Base-by-base conservation (phyloP, 2,113 vertebrate genomes). In the Vulpes lagopus region DNA sequence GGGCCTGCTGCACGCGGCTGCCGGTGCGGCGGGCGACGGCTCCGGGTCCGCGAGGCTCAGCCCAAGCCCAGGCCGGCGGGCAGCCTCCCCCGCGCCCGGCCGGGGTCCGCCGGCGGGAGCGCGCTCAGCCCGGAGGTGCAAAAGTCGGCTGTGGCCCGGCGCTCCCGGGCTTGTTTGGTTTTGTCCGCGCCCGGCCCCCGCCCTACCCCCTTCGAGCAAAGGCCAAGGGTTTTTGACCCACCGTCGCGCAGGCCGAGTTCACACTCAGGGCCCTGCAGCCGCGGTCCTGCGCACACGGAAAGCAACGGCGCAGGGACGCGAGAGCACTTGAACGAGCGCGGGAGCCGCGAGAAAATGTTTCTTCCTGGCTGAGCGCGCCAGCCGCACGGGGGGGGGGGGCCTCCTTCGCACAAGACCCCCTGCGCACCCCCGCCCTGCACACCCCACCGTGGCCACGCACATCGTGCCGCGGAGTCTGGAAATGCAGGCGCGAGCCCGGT, bases 221-320 rank as follows among this genome's bases (percentile, higher is more conserved):
- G 95, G 96, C 89, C 86, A 60, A 55, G 94, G 83, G 62, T 30
- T 96, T 62, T 57, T 76, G 92, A 95, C 92, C 94, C 83, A 64
- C 69, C 79, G 4, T 3, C 17, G 92, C 96, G 87, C 83, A 57
- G 80, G 64, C 86, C 10, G 92, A 84, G 87, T 82, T 84, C 94
- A 38, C 49, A 27, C 93, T 49, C 62, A n/a, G 38, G 67, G 79
- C 67, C 76, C 60, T 76, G 74, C 1, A 16, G 55, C 38, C n/a
- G 53, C 86, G 11, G 84, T 67, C 62, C 64, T 51, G 84, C 2
- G 73, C 59, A 25, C 94, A 11, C 78, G 69, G 91, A 86, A 65
- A 87, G 87, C 94, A 23, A 35, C 79, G 76, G 49, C 60, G 55
- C 67, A 35, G 12, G 0, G 67, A 83, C n/a, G 49, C 76, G 23